These are phyloP conservation scores for Oreotrochilus melanogaster DNA, from an alignment of 2,113 vertebrate species.

Conservation along the genomic window DNA sequence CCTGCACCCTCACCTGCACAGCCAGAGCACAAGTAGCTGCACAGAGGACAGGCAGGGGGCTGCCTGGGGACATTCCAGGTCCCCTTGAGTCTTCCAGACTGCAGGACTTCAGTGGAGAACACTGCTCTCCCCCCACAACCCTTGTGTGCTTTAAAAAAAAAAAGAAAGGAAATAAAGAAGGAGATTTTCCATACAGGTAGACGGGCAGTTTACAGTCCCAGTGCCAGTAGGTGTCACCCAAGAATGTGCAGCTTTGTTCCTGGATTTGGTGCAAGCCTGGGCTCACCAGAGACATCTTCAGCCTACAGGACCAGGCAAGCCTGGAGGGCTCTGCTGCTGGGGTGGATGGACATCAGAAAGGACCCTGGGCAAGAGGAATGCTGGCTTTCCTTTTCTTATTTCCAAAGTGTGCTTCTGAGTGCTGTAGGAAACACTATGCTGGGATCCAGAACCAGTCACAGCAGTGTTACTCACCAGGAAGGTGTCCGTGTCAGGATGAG, in stretches of 20 bases:
- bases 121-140: background rate
- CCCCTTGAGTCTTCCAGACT: too few species aligned
- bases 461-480: accelerated
- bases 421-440: background rate
- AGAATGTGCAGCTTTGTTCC: background rate
- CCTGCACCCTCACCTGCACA: too few species aligned
- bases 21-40: accelerated
- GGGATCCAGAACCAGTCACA: background rate
- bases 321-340: accelerated
- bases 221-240: slow-evolving; percentile 52
- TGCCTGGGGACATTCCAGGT: accelerated
- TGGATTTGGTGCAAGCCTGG: background rate
- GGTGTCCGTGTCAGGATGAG: too few species aligned
- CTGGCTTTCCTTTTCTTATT: background rate
- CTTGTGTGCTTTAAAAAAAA: accelerated
- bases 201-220: background rate
- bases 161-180: too few species aligned
- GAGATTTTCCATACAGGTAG: accelerated
- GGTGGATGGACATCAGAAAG: too few species aligned
- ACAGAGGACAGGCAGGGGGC: background rate
- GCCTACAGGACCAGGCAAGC: accelerated
- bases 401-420: background rate
- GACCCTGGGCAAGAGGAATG: background rate
- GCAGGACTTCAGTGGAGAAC: too few species aligned
- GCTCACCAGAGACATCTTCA: background rate